Conservation (phyloP, 2,797 vertebrate species). For the Urosaurus nigricauda region DNA sequence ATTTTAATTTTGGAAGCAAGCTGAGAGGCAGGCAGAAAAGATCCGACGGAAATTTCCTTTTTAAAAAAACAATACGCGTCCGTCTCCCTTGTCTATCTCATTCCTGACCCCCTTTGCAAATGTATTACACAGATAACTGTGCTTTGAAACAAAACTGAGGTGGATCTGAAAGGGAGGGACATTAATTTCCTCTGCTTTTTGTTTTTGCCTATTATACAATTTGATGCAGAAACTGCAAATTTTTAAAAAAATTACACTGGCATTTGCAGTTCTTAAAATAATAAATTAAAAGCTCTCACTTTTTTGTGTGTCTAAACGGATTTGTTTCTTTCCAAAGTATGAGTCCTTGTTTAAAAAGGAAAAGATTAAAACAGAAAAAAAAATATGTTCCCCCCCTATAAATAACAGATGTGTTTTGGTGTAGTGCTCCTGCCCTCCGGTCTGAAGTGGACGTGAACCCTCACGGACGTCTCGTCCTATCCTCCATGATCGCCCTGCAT, state of each 20-base stretch:
- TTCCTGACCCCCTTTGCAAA: slow-evolving; percentile 69
- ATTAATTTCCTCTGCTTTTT: slow-evolving; percentile 87
- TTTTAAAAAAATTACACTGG: slow-evolving; percentile 94
- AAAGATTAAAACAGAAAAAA: slow-evolving; percentile 91
- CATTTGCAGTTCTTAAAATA: slow-evolving; percentile 98
- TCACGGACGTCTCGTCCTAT: slow-evolving; percentile 83
- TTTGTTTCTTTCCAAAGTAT: slow-evolving; percentile 79
- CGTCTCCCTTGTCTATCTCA: slow-evolving; percentile 73
- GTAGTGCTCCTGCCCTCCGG: slow-evolving; percentile 90
- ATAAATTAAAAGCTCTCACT: slow-evolving; percentile 96
- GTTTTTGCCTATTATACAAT: slow-evolving; percentile 85
- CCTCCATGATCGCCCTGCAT: slow-evolving; percentile 83
- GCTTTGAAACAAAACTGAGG: slow-evolving; percentile 80
- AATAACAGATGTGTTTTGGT: slow-evolving; percentile 94
- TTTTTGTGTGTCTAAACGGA: slow-evolving; percentile 83
- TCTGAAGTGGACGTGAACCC: slow-evolving; percentile 84
- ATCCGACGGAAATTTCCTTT: slow-evolving; percentile 66
- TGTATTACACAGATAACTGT: slow-evolving; percentile 73
- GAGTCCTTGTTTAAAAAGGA: slow-evolving; percentile 90
- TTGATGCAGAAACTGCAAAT: slow-evolving; percentile 96
- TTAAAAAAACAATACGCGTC: slow-evolving; percentile 19
- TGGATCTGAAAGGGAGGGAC: slow-evolving; percentile 88
- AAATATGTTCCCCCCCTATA: slow-evolving; percentile 79
- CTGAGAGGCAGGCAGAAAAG: slow-evolving; percentile 82
- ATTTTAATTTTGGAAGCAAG: slow-evolving; percentile 80